Evolutionary conservation across 2,888 invertebrate genomes (phyloP).

Genomic region (Acanthosepion esculentum): DNA sequence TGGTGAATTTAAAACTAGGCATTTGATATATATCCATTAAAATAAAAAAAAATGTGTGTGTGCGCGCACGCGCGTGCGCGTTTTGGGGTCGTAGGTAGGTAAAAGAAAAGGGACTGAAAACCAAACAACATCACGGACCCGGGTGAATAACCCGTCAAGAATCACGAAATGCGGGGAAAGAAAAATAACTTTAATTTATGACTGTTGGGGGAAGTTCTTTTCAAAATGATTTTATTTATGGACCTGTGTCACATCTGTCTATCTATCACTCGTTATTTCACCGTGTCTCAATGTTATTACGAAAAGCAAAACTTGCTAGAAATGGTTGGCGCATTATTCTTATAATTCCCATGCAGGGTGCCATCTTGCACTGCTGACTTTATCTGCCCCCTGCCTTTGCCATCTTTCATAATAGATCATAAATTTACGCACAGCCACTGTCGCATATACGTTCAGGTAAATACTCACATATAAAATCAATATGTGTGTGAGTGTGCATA

Average conservation of each 20-base stretch:
- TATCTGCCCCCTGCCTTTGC: neutral
- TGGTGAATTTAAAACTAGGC: neutral
- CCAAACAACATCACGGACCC: neutral
- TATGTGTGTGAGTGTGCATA: no score
- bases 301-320: neutral
- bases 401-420: conserved; percentile 11
- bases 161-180: neutral
- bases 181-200: conserved; percentile 15
- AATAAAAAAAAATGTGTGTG: neutral
- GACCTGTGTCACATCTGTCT: neutral
- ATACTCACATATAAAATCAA: no score
- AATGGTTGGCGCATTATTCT: neutral
- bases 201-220: neutral
- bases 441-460: neutral
- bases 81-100: no score
- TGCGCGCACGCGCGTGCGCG: neutral
- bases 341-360: neutral
- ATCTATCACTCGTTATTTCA: neutral
- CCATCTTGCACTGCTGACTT: neutral
- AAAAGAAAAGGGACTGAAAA: neutral
- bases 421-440: neutral
- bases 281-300: neutral
- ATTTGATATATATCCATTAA: no score
- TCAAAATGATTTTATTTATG: neutral
- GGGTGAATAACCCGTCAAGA: neutral